Conservation (phyloP, 2,797 vertebrate species). For the Sternarchorhynchus goeldii region DNA sequence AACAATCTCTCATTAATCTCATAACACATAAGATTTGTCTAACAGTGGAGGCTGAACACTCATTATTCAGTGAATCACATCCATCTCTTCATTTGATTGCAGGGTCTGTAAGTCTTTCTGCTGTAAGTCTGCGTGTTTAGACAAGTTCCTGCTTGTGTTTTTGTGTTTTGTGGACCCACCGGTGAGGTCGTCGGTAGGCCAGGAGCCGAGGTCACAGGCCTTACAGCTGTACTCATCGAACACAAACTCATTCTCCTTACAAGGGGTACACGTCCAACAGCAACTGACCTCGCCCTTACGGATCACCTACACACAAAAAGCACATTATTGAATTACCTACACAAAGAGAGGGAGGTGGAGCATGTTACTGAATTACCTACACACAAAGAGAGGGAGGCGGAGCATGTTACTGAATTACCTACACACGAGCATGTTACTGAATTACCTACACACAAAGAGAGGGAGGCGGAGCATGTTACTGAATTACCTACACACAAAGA, state of each 20-base stretch:
- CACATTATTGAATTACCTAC: not conserved
- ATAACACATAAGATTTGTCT: too few species aligned
- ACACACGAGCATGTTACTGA: too few species aligned
- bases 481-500: too few species aligned
- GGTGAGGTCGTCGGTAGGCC: conserved; percentile 90
- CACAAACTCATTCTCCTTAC: conserved; percentile 96
- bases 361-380: too few species aligned
- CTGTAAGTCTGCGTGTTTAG: not conserved
- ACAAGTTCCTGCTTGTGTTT: too few species aligned
- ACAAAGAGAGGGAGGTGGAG: not conserved
- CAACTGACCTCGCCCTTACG: conserved; percentile 99
- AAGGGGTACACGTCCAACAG: conserved; percentile 97
- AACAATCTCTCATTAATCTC: too few species aligned
- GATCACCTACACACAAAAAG: conserved; percentile 81
- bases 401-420: conserved; percentile 83
- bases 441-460: not conserved
- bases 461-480: not conserved
- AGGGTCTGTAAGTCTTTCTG: not conserved
- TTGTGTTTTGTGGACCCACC: conserved; percentile 66
- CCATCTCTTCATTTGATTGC: too few species aligned
- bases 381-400: too few species aligned
- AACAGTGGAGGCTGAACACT: too few species aligned
- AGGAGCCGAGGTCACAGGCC: conserved; percentile 92
- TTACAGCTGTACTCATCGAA: conserved; percentile 96
- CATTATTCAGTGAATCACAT: too few species aligned